A percentile compares a stretch with the other conserved stretches of the same genome.
These are phyloP conservation scores for Galerucella pusilla DNA, from an alignment of 2,888 invertebrate species.

Conservation along the genomic window DNA sequence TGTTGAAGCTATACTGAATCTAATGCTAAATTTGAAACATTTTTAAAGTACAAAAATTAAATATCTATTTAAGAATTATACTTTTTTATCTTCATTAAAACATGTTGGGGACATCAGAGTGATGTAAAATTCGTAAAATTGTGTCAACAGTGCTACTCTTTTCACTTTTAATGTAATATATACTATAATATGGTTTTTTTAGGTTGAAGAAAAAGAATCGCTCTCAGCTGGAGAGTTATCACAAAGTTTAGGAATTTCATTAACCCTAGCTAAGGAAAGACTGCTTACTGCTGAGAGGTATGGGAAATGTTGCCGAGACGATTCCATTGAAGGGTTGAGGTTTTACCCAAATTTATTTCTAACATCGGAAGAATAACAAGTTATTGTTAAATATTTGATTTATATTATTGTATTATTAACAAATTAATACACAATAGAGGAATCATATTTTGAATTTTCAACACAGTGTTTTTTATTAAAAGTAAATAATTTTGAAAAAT, in stretches of 20 bases:
- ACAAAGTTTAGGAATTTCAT: slow-evolving; percentile 83
- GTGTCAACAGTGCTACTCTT: too few relatives aligned
- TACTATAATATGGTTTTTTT: slow-evolving; percentile 37
- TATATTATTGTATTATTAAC: background rate
- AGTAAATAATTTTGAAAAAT: background rate
- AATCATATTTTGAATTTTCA: background rate
- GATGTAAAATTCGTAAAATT: too few relatives aligned
- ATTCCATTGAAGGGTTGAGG: slow-evolving; percentile 92
- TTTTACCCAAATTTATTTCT: slow-evolving; percentile 94
- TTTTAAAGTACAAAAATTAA: too few relatives aligned
- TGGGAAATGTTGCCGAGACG: slow-evolving; percentile 92
- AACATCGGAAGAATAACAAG: slow-evolving; percentile 61
- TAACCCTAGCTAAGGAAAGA: slow-evolving; percentile 90
- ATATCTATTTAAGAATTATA: too few relatives aligned
- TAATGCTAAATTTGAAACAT: too few relatives aligned
- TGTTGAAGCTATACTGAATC: too few relatives aligned
- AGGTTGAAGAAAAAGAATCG: slow-evolving; percentile 76
- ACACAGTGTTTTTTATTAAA: background rate
- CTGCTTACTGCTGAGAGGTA: slow-evolving; percentile 86
- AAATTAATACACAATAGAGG: background rate
- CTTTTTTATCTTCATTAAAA: too few relatives aligned
- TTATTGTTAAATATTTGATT: background rate
- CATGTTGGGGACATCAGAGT: too few relatives aligned
- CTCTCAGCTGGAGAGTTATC: slow-evolving; percentile 91
- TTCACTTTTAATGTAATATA: too few relatives aligned